Evolutionary conservation across 92 coral and sea anemone genomes (phyloP).

Genomic region (Umimayanthus chanpuru): DNA sequence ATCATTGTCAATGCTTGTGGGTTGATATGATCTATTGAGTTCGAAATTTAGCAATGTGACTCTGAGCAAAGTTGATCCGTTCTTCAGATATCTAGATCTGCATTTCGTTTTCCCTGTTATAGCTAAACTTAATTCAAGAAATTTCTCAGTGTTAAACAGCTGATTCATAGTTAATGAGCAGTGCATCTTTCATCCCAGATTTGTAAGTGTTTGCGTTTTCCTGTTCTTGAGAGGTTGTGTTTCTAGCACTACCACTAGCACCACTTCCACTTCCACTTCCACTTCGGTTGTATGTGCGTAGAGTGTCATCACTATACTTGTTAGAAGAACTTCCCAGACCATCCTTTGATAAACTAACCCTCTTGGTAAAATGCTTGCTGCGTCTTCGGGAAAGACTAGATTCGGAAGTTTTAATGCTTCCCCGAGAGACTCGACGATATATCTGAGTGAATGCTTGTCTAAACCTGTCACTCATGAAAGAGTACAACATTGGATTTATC

Average conservation of each 20-base stretch:
- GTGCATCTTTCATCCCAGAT: neutral
- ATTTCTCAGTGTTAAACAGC: neutral
- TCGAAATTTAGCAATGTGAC: too few species aligned
- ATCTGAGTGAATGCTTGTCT: slow-evolving; percentile 55
- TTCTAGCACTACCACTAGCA: neutral
- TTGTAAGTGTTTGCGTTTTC: neutral
- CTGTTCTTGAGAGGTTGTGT: neutral
- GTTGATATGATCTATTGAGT: too few species aligned
- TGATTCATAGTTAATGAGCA: neutral
- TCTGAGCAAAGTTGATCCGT: too few species aligned
- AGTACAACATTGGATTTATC: slow-evolving; percentile 74
- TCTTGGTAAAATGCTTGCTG: neutral
- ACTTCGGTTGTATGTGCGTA: neutral
- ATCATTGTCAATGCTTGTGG: too few species aligned
- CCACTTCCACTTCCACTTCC: neutral
- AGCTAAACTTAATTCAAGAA: too few species aligned
- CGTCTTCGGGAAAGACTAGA: slow-evolving; percentile 4
- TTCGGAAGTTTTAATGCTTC: slow-evolving; percentile 4
- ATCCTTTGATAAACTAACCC: neutral
- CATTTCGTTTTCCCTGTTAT: too few species aligned
- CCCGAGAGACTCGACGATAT: neutral
- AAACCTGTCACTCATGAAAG: slow-evolving; percentile 85
- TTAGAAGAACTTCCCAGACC: neutral
- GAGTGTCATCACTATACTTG: slow-evolving; percentile 3
- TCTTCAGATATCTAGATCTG: too few species aligned